Evolutionary conservation across 2,888 invertebrate species (phyloP), one percentile per base, ranked within the genome.

Genomic region (Apotomis capreana): DNA sequence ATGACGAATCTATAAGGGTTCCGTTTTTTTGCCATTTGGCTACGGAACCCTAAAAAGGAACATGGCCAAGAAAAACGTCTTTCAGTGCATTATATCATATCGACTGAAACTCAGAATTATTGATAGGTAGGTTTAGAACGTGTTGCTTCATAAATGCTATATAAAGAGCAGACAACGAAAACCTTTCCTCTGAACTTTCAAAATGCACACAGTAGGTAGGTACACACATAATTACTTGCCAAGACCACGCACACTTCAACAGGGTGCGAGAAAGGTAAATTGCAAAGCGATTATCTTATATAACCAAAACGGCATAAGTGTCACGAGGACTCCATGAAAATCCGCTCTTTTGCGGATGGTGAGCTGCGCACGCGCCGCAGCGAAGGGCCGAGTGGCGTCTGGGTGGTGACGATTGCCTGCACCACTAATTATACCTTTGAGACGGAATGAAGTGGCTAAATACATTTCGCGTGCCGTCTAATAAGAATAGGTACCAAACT

Each of bases 391-490:
- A 69, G 57, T 69, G 69, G 9, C 62, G 69, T 69, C 69, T 69
- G 62, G 62, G 69, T 8, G 49, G 55, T 5, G 13, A 36, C 61
- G 36, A 61, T 51, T 62, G 37, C 51, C 9, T 6, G 40, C 49
- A 49, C 12, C 57, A 62, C 69, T 69, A 69, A 69, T 69, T 69
- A 69, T 36, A 40, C 52, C 64, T 70, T 64, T 46, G 65, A 44
- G 37, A 58, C 49, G 59, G 70, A 64, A 54, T 65, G 52, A 70
- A 70, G 70, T 59, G 40, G 54, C 54, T 15, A 65, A 64, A 59
- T 54, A 64, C 70, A 52, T 51, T 64, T 69, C 61, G 49, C 26
- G 64, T 65, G 55, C 55, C 40, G 4, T 40, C 46, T 46, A 55
- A 5, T n/a, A 65, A 57, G 26, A 57, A 44, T 46, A 44, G 44